These are phyloP conservation scores for Agrochola circellaris DNA, from an alignment of 2,888 invertebrate species.

Conservation along the genomic window DNA sequence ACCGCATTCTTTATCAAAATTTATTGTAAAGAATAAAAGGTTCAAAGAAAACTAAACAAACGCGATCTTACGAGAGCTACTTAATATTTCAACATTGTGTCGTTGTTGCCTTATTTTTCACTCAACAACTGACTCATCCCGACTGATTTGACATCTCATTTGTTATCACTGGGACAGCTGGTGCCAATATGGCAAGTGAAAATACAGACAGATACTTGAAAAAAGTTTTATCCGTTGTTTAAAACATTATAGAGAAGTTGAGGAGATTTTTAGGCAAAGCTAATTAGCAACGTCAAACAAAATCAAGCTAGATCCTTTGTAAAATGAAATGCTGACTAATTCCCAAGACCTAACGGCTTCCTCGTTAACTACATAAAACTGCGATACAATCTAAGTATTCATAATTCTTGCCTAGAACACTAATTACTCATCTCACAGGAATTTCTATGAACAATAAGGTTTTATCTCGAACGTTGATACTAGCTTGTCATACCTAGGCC, in stretches of 20 bases:
- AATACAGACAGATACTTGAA: not conserved
- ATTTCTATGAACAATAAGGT: constrained; percentile 64
- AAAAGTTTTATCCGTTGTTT: not conserved
- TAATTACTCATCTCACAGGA: constrained; percentile 62
- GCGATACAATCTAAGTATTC: constrained; percentile 43
- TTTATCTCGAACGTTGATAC: constrained; percentile 63
- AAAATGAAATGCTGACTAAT: not conserved
- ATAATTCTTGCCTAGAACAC: constrained; percentile 38
- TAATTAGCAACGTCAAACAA: not conserved
- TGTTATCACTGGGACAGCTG: constrained; percentile 49
- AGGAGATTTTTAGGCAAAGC: not conserved
- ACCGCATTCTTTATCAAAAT: constrained; percentile 38
- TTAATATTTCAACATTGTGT: constrained; percentile 41
- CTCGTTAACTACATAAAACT: constrained; percentile 14
- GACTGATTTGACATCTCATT: constrained; percentile 59
- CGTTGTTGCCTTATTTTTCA: constrained; percentile 45
- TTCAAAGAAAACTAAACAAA: constrained; percentile 35
- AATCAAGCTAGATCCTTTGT: constrained; percentile 4
- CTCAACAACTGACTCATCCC: constrained; percentile 50
- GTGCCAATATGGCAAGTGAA: constrained; percentile 23
- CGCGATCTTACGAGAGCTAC: constrained; percentile 18
- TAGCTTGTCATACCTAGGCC: constrained; percentile 35
- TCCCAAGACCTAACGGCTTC: constrained; percentile 42
- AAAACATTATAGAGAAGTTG: not conserved
- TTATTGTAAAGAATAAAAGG: constrained; percentile 10